phyloP scores from a whole-genome alignment of 2,888 invertebrate species.

The Ophion ellenae region DNA sequence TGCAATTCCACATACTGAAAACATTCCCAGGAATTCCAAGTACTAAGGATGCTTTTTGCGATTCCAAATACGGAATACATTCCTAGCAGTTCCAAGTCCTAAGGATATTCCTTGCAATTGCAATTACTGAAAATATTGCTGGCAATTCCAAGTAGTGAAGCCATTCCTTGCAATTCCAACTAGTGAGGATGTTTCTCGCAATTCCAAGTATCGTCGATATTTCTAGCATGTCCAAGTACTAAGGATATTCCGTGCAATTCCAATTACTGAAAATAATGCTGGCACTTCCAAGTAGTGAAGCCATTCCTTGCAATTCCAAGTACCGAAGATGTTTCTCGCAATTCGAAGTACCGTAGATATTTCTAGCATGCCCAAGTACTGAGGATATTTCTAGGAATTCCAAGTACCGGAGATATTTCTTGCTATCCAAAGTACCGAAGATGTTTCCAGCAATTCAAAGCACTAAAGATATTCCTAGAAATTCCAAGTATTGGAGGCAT shows the following conservation, averaged over 20 bases:
- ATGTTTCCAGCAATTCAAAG: neutral
- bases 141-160: neutral
- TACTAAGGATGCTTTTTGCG: neutral
- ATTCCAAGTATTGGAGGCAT: neutral
- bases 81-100: neutral
- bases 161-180: neutral
- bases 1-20: neutral
- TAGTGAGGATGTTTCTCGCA: neutral
- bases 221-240: neutral
- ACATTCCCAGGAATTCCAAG: neutral
- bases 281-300: neutral
- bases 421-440: neutral
- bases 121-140: neutral
- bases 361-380: conserved; percentile 5
- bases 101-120: neutral
- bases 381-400: neutral
- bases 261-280: neutral
- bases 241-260: neutral
- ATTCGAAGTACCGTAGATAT: neutral
- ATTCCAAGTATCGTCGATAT: neutral
- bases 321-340: neutral
- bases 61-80: neutral
- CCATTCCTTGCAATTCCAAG: neutral
- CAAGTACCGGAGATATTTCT: neutral
- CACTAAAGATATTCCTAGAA: neutral